A percentile compares a stretch with the other conserved stretches of the same genome.
Evolutionary conservation across 2,888 invertebrate species (phyloP).

Genomic region (Teleiodes luculella): DNA sequence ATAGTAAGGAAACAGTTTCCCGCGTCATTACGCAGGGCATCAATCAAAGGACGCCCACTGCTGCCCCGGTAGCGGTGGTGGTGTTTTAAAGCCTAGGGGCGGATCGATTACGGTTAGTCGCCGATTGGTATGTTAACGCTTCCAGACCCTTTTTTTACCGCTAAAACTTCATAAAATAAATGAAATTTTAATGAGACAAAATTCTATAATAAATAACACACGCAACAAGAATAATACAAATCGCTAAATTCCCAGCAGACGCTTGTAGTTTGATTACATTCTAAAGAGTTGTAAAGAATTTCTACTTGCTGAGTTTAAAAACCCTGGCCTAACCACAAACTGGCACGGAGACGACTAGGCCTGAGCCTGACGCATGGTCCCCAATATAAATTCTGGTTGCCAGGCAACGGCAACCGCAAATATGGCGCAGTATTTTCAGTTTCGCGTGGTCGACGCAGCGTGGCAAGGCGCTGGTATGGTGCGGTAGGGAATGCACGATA

Average conservation of each 20-base stretch:
- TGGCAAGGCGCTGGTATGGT: constrained; percentile 37
- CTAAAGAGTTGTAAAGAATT: too few relatives aligned
- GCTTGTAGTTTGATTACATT: neutral
- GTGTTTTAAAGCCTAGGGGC: constrained; percentile 43
- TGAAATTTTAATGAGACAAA: neutral
- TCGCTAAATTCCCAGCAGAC: neutral
- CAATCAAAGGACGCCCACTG: constrained; percentile 63
- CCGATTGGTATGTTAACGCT: constrained; percentile 21
- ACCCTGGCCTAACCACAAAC: neutral
- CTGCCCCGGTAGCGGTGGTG: constrained; percentile 25
- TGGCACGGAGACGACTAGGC: neutral
- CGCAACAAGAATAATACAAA: neutral
- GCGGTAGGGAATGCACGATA: constrained; percentile 63
- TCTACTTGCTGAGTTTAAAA: neutral
- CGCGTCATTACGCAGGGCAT: constrained; percentile 72
- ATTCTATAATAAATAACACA: neutral
- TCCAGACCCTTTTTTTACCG: constrained; percentile 21
- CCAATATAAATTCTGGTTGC: constrained; percentile 11
- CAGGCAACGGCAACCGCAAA: constrained; percentile 16
- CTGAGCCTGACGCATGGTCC: neutral
- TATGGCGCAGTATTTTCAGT: constrained; percentile 24
- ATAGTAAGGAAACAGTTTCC: constrained; percentile 76
- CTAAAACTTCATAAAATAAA: neutral
- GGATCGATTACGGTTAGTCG: constrained; percentile 35
- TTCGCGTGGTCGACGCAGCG: constrained; percentile 49